A percentile compares a stretch with the other conserved stretches of the same genome.
Evolutionary conservation across 2,113 vertebrate genomes (phyloP).

Genomic region (Myodes glareolus): DNA sequence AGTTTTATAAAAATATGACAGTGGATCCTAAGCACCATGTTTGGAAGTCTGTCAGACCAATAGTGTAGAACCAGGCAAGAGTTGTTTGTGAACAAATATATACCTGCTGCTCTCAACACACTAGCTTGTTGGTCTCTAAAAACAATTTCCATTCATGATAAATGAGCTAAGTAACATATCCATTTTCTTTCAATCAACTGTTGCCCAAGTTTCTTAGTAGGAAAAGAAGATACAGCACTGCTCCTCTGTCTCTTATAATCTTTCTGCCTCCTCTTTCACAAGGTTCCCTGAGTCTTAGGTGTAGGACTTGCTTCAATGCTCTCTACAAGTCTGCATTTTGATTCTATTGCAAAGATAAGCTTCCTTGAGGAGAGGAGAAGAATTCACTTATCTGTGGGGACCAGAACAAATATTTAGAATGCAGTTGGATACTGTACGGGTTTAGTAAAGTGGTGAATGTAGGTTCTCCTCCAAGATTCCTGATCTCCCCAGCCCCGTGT

Average conservation of each 20-base stretch:
- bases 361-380: not conserved
- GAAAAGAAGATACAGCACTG: too few relatives aligned
- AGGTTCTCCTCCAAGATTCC: not conserved
- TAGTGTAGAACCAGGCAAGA: fast-evolving
- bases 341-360: not conserved
- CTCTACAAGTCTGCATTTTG: not conserved
- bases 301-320: not conserved
- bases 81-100: not conserved
- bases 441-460: not conserved
- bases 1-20: not conserved
- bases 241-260: not conserved
- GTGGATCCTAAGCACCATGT: fast-evolving
- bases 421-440: not conserved
- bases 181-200: not conserved
- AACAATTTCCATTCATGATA: not conserved
- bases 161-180: not conserved
- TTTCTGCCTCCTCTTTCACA: not conserved
- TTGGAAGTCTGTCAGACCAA: not conserved
- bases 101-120: not conserved
- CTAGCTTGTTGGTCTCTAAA: not conserved
- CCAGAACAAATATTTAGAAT: not conserved
- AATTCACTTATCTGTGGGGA: not conserved
- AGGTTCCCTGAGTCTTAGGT: not conserved
- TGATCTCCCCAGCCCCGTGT: not conserved
- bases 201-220: not conserved